Evolutionary conservation across 1,140 invertebrate genomes (phyloP), one percentile per base, ranked within the genome.

Genomic region (Trichomalopsis sarcophagae): DNA sequence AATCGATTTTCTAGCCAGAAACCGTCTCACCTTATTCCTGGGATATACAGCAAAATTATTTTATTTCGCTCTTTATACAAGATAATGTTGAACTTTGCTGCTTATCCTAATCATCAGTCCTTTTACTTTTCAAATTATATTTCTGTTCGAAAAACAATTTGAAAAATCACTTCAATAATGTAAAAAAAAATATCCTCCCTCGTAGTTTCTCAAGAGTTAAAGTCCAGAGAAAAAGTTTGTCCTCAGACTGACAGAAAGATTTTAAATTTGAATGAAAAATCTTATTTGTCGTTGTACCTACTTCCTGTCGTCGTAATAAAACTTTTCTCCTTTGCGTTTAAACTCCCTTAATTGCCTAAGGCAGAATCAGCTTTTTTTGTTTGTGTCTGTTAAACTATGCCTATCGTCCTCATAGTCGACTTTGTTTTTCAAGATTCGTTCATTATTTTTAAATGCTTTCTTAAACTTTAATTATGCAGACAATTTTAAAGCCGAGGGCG

Each of bases 301-400:
- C 13, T n/a, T 68, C 33, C 78, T 81, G 36, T 71, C 66, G 44
- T n/a, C 69, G 47, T 11, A 14, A 44, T 69, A 36, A 69, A 71
- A 27, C n/a, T 71, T 81, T 81, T 81, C n/a, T 71, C 36, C 21
- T 47, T 69, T 69, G 11, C 44, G 3, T 23, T 44, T 47, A 7
- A 7, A 69, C n/a, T 69, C 40, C 10, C 17, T 27, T 50, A 27
- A 50, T 13, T n/a, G 23, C 47, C 33, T 17, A 40, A 40, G 47
- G 23, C 40, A 55, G 55, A 74, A 55, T 74, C 1, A 33, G 81
- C 81, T 82, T 74, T 82, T 27, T 74, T 74, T 81, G 68, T 81
- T 81, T 81, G 68, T 66, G n/a, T 81, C 68, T 81, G 62, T 44
- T 69, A 13, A 30, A 44, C 71, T 73, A 30, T 50, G 79, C 44